Conservation (phyloP, 37 sponge, comb jelly and placozoan genomes). For the Oscarella lobularis region DNA sequence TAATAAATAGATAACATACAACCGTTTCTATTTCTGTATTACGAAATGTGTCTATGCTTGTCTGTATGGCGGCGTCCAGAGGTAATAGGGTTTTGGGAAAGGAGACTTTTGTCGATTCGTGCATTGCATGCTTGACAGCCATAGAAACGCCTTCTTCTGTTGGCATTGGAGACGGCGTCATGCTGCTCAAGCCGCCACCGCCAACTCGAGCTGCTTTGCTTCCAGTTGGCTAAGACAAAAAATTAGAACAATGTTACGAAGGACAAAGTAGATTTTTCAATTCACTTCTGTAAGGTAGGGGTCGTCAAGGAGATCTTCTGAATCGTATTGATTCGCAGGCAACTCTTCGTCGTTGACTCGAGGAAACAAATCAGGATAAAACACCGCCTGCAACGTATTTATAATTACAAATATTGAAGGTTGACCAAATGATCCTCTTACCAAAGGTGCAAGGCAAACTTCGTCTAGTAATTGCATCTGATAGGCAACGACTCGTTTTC, state of each 20-base stretch:
- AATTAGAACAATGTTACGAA: no score
- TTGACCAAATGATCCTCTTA: constrained; percentile 2
- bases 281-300: not conserved
- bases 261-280: no score
- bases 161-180: not conserved
- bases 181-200: no score
- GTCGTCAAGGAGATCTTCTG: not conserved
- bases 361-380: constrained; percentile 4
- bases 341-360: no score
- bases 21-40: constrained; percentile 2
- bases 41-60: constrained; percentile 71
- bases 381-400: constrained; percentile 2
- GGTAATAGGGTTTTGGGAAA: constrained; percentile 15
- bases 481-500: constrained; percentile 8
- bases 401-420: no score
- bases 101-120: not conserved
- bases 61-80: constrained; percentile 66
- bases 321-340: not conserved
- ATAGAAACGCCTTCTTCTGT: not conserved
- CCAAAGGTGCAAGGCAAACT: constrained; percentile 26
- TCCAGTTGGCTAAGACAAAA: no score
- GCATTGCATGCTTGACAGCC: not conserved
- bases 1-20: not conserved
- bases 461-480: constrained; percentile 26
- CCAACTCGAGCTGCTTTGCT: no score